These are phyloP conservation scores for Heliconius hewitsoni DNA, from an alignment of 1,140 invertebrate species.

Conservation along the genomic window DNA sequence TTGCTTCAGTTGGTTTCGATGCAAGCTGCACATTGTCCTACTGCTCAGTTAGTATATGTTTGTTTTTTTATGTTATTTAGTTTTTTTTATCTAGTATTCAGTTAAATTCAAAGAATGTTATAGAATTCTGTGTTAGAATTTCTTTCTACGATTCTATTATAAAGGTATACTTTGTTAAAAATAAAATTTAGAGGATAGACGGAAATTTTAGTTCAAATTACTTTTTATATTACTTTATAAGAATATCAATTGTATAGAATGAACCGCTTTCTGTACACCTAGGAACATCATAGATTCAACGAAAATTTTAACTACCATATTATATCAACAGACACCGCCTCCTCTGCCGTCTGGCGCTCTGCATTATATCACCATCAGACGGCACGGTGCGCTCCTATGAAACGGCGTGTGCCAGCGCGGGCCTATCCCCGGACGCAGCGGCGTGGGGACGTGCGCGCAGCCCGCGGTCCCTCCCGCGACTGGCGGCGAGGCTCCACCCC, in stretches of 20 bases:
- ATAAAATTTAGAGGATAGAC: too few relatives aligned
- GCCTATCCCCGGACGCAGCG: neutral
- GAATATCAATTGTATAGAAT: too few relatives aligned
- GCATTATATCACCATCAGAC: conserved; percentile 43
- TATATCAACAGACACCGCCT: conserved; percentile 49
- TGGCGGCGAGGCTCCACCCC: conserved; percentile 3
- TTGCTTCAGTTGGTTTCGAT: conserved; percentile 51
- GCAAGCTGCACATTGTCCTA: conserved; percentile 45
- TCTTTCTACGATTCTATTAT: too few relatives aligned
- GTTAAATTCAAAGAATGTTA: too few relatives aligned
- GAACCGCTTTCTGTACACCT: too few relatives aligned
- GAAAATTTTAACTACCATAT: neutral
- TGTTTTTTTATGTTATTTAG: too few relatives aligned
- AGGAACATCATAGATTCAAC: too few relatives aligned
- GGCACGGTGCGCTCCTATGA: conserved; percentile 39
- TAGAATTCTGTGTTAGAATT: too few relatives aligned
- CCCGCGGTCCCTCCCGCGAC: conserved; percentile 9
- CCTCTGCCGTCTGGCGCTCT: conserved; percentile 52
- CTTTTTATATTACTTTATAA: too few relatives aligned
- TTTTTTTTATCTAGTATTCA: too few relatives aligned
- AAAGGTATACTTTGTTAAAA: too few relatives aligned
- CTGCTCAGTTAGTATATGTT: conserved; percentile 39
- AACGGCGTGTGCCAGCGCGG: conserved; percentile 32
- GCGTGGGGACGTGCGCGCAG: neutral
- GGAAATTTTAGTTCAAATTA: too few relatives aligned